These are phyloP conservation scores for Dendrocincla fuliginosa DNA, from an alignment of 2,797 vertebrate species.

Conservation along the genomic window DNA sequence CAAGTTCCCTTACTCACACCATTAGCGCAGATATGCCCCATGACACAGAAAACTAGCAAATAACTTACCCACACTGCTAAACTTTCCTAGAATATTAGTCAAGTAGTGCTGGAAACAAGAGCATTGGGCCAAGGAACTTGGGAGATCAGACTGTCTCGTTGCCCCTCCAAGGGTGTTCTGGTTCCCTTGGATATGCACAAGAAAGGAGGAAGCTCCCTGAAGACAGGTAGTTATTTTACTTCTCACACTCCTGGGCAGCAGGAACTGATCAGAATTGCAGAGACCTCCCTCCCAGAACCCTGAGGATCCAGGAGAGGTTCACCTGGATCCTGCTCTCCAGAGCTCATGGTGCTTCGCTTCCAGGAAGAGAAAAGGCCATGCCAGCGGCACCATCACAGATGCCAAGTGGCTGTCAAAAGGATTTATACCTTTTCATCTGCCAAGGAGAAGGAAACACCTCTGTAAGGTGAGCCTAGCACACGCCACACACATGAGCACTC, in stretches of 20 bases:
- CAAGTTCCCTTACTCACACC: background rate
- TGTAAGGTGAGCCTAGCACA: background rate
- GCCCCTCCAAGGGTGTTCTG: background rate
- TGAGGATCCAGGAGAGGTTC: background rate
- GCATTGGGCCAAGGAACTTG: rapidly evolving
- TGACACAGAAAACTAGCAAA: background rate
- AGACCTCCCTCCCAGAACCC: rapidly evolving
- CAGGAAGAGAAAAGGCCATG: background rate
- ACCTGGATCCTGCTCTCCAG: background rate
- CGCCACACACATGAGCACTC: rapidly evolving
- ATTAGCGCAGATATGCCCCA: background rate
- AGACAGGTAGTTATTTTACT: background rate
- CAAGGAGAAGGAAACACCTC: background rate
- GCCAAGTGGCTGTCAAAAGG: background rate
- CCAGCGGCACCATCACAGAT: rapidly evolving
- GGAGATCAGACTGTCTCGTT: rapidly evolving
- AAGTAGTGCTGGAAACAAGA: background rate
- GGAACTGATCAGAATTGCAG: rapidly evolving
- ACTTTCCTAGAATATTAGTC: background rate
- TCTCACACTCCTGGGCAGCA: background rate
- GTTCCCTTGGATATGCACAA: background rate
- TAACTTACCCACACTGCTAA: background rate
- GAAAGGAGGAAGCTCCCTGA: background rate
- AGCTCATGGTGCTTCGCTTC: background rate
- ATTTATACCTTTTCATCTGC: background rate